phyloP scores from a whole-genome alignment of 2,113 vertebrate genomes.

The Ranitomeya imitator region DNA sequence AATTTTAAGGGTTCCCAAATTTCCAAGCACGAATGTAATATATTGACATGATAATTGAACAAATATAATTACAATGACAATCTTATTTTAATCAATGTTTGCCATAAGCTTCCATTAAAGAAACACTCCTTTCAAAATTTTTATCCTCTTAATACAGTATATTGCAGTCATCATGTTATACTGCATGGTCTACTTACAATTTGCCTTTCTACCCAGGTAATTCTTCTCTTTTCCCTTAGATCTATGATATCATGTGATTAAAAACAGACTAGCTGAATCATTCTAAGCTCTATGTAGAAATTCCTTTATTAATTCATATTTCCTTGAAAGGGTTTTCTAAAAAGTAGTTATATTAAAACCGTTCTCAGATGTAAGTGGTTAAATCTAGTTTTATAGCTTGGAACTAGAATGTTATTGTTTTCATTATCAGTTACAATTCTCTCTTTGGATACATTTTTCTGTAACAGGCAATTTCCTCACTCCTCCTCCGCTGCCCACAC shows the following conservation, averaged over 20 bases:
- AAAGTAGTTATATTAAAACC: not conserved
- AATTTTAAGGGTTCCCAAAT: no score
- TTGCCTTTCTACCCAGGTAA: no score
- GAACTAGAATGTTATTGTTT: not conserved
- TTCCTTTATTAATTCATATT: no score
- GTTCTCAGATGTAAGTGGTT: not conserved
- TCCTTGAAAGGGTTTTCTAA: not conserved
- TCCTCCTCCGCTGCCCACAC: not conserved
- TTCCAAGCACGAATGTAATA: not conserved
- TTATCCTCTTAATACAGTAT: no score
- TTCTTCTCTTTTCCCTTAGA: no score
- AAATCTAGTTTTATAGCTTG: not conserved
- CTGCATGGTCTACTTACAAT: no score
- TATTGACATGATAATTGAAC: not conserved
- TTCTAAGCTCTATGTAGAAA: no score
- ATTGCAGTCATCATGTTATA: no score
- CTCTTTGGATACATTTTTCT: conserved; percentile 15
- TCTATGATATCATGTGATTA: no score
- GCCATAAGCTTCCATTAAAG: not conserved
- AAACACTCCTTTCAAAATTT: no score
- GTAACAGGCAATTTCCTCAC: conserved; percentile 5
- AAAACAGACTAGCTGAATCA: no score
- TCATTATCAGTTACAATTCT: not conserved
- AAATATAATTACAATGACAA: not conserved
- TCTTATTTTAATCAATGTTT: not conserved